Conservation (phyloP, 2,113 vertebrate genomes). For the Sapayoa aenigma region DNA sequence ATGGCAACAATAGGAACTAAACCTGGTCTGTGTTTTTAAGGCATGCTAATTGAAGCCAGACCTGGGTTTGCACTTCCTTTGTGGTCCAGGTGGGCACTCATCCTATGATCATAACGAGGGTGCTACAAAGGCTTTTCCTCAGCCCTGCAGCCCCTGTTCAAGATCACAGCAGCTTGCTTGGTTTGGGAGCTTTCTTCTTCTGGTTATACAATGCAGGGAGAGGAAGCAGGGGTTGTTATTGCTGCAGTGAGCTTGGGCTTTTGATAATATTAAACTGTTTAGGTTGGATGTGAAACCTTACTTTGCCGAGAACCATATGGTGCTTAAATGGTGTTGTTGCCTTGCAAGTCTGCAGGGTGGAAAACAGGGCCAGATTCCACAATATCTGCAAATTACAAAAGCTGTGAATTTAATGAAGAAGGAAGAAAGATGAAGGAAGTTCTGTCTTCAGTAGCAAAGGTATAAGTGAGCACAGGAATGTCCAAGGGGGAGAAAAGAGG, state of each 20-base stretch:
- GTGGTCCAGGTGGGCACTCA: slow-evolving; percentile 57
- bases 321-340: slow-evolving; percentile 47
- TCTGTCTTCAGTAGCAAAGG: slow-evolving; percentile 26
- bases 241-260: slow-evolving; percentile 39
- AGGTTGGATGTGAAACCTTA: slow-evolving; percentile 66
- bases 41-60: slow-evolving; percentile 66
- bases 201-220: slow-evolving; percentile 23
- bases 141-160: slow-evolving; percentile 44
- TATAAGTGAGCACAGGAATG: background rate
- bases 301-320: slow-evolving; percentile 73
- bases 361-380: slow-evolving; percentile 41
- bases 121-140: slow-evolving; percentile 47
- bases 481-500: slow-evolving; percentile 5
- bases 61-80: slow-evolving; percentile 29
- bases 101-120: slow-evolving; percentile 33
- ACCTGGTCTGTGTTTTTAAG: slow-evolving; percentile 18
- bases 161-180: slow-evolving; percentile 40
- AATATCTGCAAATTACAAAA: slow-evolving; percentile 55
- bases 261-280: slow-evolving; percentile 71
- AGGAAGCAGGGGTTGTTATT: slow-evolving; percentile 60
- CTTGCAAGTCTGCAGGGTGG: slow-evolving; percentile 39
- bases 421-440: slow-evolving; percentile 39
- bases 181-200: slow-evolving; percentile 29
- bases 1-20: slow-evolving; percentile 29
- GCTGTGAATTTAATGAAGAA: slow-evolving; percentile 57